These are phyloP conservation scores for Microctonus hyperodae DNA, from an alignment of 2,888 invertebrate species.

Conservation along the genomic window DNA sequence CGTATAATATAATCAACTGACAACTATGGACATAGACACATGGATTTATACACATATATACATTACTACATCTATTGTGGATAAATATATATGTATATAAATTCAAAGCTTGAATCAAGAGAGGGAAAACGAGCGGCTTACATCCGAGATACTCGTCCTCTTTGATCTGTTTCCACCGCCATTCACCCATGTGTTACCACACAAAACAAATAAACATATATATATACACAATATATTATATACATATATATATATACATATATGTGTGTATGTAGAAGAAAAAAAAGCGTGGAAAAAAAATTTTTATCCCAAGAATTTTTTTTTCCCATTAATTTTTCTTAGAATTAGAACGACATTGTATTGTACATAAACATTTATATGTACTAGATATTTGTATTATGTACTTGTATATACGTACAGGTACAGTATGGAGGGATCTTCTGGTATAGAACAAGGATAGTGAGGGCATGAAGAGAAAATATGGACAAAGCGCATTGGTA, in stretches of 20 bases:
- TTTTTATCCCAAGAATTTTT: not conserved
- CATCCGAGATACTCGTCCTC: slow-evolving; percentile 44
- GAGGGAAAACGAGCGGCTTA: slow-evolving; percentile 36
- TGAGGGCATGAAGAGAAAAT: slow-evolving; percentile 19
- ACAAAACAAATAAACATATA: slow-evolving; percentile 3
- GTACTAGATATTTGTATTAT: not conserved
- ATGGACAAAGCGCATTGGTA: slow-evolving; percentile 26
- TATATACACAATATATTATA: too few species aligned
- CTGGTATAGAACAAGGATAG: not conserved
- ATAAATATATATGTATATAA: not conserved
- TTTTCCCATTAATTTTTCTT: not conserved
- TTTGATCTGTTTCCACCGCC: slow-evolving; percentile 38
- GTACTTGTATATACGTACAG: not conserved
- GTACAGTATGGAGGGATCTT: not conserved
- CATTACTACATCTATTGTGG: not conserved
- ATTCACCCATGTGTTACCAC: slow-evolving; percentile 3
- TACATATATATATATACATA: too few species aligned
- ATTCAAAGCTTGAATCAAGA: slow-evolving; percentile 40
- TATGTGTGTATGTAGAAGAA: not conserved
- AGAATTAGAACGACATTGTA: not conserved
- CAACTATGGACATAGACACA: not conserved
- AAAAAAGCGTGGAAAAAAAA: not conserved
- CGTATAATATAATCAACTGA: slow-evolving; percentile 49
- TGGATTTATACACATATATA: too few species aligned
- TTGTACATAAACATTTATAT: too few species aligned